Evolutionary conservation across 30 jellyfish, hydroid and myxozoan species (phyloP), one percentile per base, ranked within the genome.

Genomic region (Hydractinia symbiolongicarpus): DNA sequence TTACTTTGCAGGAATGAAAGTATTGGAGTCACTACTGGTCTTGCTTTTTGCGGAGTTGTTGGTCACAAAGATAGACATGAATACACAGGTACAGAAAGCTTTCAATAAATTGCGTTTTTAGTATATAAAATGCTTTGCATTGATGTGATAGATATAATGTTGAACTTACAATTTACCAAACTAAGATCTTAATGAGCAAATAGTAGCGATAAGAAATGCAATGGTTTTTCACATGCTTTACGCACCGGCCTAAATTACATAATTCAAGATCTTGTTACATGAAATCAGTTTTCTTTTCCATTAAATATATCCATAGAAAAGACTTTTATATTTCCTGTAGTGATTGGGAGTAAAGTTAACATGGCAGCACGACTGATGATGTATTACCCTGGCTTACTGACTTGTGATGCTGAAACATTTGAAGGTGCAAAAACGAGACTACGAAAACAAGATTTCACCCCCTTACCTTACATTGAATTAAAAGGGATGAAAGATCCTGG

Each of bases 341-440:
- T 90, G 53, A 90, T 90, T 80, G 97, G 97, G 15, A 77, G 97
- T 8, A 90, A 90, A 73, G 97, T 90, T 73, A 90, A 90, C 85
- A 90, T 90, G 97, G 97, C 97, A 30, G 97, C 97, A 16, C 50
- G 97, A 19, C 87, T 90, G 76, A 90, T 90, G 97, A 90, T 84
- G 74, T 83, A 84, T 76, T 90, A 90, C 70, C 95, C 95, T 1
- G 97, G 95, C n/a, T 61, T 73, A 8, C 72, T 90, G 4, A 84
- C 95, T 5, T 90, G 97, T 61, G 97, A 90, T 70, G 87, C 90
- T 52, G 97, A 90, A 54, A 90, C 97, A 54, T 90, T 54, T 70
- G 95, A 84, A 54, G 95, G 76, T 8, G 95, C 97, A 13, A 84
- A 82, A 60, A 15, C 88, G 40, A 77, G 83, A 67, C 79, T 90